These are phyloP conservation scores for Polydrusus cervinus DNA, from an alignment of 2,888 invertebrate genomes.

Conservation along the genomic window DNA sequence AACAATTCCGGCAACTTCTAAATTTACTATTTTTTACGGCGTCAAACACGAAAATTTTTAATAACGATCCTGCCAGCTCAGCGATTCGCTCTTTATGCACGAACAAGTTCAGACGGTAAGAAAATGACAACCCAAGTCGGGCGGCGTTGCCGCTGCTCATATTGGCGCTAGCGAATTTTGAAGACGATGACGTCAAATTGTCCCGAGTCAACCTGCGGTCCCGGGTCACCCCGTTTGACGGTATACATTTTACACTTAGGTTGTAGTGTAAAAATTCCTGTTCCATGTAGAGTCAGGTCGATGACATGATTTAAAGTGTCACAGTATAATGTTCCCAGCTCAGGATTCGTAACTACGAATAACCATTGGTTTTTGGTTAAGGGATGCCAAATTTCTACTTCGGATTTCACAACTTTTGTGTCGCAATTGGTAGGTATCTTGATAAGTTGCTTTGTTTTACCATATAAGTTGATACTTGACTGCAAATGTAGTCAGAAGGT, in stretches of 20 bases:
- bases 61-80: too few relatives aligned
- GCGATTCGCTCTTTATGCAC: too few relatives aligned
- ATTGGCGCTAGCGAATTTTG: too few relatives aligned
- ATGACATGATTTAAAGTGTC: neutral
- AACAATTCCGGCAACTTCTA: too few relatives aligned
- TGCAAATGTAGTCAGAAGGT: neutral
- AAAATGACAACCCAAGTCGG: too few relatives aligned
- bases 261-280: constrained; percentile 17
- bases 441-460: constrained; percentile 10
- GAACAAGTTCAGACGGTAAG: too few relatives aligned
- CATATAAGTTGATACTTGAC: neutral
- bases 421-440: neutral
- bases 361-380: neutral
- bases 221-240: too few relatives aligned
- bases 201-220: too few relatives aligned
- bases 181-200: too few relatives aligned
- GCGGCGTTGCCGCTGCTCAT: too few relatives aligned
- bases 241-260: constrained; percentile 19
- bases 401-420: neutral
- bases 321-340: neutral
- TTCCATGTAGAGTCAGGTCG: neutral
- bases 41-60: too few relatives aligned
- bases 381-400: constrained; percentile 29
- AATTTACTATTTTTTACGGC: too few relatives aligned
- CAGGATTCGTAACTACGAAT: neutral